Conservation (phyloP, 2,888 invertebrate genomes). For the Ariolimax columbianus region DNA sequence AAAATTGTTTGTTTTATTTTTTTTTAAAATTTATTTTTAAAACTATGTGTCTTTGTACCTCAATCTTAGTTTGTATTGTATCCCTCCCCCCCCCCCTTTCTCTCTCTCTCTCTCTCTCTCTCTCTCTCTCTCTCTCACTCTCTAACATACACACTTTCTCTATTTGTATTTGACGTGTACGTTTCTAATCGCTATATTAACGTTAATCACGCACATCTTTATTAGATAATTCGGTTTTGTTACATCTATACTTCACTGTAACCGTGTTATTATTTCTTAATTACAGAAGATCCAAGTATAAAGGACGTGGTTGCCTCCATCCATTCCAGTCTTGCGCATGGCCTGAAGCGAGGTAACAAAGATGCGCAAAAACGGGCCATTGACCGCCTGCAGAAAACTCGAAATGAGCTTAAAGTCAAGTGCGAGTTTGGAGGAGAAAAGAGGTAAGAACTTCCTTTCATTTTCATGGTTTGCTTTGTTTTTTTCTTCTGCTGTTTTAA, state of each 20-base stretch:
- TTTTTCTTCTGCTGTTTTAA: too few relatives aligned
- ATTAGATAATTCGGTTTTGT: too few relatives aligned
- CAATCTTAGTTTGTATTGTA: not conserved
- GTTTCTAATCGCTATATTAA: too few relatives aligned
- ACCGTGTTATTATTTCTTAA: not conserved
- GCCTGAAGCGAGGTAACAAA: conserved; percentile 64
- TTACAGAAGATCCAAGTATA: conserved; percentile 25
- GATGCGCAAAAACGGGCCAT: conserved; percentile 59
- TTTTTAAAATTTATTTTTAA: not conserved
- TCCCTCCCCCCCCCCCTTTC: not conserved
- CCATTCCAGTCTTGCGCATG: conserved; percentile 62
- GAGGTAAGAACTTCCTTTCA: conserved; percentile 67
- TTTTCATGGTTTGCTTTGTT: too few relatives aligned
- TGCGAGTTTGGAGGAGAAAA: conserved; percentile 73
- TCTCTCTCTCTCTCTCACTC: not conserved
- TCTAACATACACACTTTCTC: too few relatives aligned
- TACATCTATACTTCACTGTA: not conserved
- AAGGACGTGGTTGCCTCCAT: conserved; percentile 57
- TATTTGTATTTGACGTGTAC: too few relatives aligned
- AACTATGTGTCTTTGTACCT: not conserved
- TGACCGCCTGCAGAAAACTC: conserved; percentile 62
- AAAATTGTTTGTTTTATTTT: not conserved
- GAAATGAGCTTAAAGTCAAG: conserved; percentile 67
- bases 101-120: not conserved
- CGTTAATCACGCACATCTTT: too few relatives aligned